Percentiles rank a stretch among this genome's conserved stretches.
Evolutionary conservation across 2,113 vertebrate genomes (phyloP).

Genomic region (Helogale parvula): DNA sequence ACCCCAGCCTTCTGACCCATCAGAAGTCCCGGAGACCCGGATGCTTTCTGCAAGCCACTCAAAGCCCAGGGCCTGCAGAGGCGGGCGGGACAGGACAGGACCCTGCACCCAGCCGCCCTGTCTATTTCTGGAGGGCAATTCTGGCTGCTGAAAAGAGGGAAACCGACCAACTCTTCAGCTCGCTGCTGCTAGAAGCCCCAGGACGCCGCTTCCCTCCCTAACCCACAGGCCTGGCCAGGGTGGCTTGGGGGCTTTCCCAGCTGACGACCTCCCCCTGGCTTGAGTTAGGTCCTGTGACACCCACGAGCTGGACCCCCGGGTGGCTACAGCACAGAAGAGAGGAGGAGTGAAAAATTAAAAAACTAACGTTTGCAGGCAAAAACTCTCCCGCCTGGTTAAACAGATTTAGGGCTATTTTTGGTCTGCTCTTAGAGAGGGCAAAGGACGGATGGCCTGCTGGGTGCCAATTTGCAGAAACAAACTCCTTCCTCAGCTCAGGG

Average conservation of each 20-base stretch:
- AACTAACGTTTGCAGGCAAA: neutral
- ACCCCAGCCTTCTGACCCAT: neutral
- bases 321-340: neutral
- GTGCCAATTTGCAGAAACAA: constrained; percentile 49
- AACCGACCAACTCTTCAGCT: neutral
- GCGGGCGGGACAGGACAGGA: neutral
- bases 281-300: neutral
- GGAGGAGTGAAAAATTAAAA: neutral
- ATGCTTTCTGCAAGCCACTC: neutral
- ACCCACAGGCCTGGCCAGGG: neutral
- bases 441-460: constrained; percentile 35
- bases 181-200: neutral
- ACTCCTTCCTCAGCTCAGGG: constrained; percentile 55
- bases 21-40: no score
- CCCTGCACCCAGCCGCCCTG: neutral
- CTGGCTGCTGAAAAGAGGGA: constrained; percentile 10
- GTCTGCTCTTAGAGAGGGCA: constrained; percentile 68
- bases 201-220: neutral
- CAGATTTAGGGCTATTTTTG: constrained; percentile 63
- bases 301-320: neutral
- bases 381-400: constrained; percentile 1
- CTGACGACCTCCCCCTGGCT: neutral
- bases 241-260: neutral
- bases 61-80: neutral
- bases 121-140: constrained; percentile 55